Base-by-base conservation (phyloP, 2,113 vertebrate genomes). In the Protobothrops mucrosquamatus region DNA sequence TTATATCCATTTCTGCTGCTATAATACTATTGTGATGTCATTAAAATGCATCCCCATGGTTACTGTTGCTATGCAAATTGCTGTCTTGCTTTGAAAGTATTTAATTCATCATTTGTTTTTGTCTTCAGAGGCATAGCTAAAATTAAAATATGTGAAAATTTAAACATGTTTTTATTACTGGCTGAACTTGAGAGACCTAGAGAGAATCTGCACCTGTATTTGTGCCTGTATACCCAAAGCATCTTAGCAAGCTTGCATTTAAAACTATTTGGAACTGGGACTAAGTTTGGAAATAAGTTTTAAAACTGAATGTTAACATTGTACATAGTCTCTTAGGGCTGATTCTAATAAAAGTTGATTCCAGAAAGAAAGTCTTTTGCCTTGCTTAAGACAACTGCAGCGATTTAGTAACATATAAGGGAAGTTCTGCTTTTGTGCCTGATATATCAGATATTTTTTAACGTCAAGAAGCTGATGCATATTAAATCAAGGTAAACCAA, bases 21-120 rank as follows among this genome's bases (percentile, higher is more conserved):
- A 24, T 92, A 88, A 52, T 10, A 24, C 20, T 22, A 86, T n/a
- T 52, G 22, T 48, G 86, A 48, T 61, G 85, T 34, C 20, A 34
- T 59, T 92, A 34, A 87, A 34, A 61, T 51, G 43, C 55, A 87
- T 61, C 56, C 55, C 55, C 46, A 20, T 92, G 91, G 85, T 92
- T 92, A 92, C 56, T 52, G 85, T 92, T 92, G 85, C 91, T 92
- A 87, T 64, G 85, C 51, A 92, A 61, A 87, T 92, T 61, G 56
- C 51, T 87, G 85, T 57, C 85, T 92, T 87, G 91, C 18, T n/a
- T 61, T 64, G 56, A 34, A 48, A 59, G 9, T n/a, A 87, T 87
- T 92, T 61, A 92, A 87, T 92, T 87, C 91, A 87, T 34, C 29
- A 24, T 92, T n/a, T 92, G 51, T 46, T 46, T 87, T 87, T 61